phyloP scores from a whole-genome alignment of 2,888 invertebrate genomes.

The Beris morrisii region DNA sequence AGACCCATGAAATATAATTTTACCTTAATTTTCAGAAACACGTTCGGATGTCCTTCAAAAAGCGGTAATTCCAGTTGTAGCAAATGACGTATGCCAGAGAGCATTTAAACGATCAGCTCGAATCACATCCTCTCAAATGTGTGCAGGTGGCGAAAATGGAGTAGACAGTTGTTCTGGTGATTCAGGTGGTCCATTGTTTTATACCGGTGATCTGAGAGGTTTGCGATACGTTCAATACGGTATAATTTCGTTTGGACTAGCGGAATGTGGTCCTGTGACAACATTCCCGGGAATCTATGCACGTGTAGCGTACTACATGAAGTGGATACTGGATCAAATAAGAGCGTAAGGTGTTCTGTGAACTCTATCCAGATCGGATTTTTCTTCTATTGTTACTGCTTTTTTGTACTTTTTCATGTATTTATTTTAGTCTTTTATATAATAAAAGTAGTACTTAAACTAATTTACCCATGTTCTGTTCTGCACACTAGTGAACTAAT shows the following conservation, averaged over 20 bases:
- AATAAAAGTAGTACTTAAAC: no score
- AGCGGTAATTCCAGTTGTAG: slow-evolving; percentile 50
- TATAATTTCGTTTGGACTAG: slow-evolving; percentile 65
- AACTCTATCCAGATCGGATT: no score
- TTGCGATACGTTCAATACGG: slow-evolving; percentile 56
- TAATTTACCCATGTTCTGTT: no score
- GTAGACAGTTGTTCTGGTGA: slow-evolving; percentile 40
- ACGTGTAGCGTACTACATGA: slow-evolving; percentile 58
- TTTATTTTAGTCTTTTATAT: no score
- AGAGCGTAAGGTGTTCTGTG: slow-evolving; percentile 3
- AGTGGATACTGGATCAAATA: slow-evolving; percentile 55
- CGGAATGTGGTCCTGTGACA: slow-evolving; percentile 57
- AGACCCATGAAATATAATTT: neutral
- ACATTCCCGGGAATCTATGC: slow-evolving; percentile 62
- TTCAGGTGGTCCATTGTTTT: slow-evolving; percentile 44
- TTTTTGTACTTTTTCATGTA: no score
- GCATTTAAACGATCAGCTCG: slow-evolving; percentile 43
- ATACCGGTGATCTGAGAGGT: slow-evolving; percentile 30
- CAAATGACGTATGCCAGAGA: slow-evolving; percentile 48
- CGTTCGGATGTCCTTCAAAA: slow-evolving; percentile 45
- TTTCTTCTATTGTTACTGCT: no score
- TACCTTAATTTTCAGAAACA: slow-evolving; percentile 6
- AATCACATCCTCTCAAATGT: slow-evolving; percentile 57
- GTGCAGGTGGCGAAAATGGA: slow-evolving; percentile 58
- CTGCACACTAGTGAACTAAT: no score